Evolutionary conservation across 2,797 vertebrate genomes (phyloP), one percentile per base, ranked within the genome.

Genomic region (Crypturellus tataupa): DNA sequence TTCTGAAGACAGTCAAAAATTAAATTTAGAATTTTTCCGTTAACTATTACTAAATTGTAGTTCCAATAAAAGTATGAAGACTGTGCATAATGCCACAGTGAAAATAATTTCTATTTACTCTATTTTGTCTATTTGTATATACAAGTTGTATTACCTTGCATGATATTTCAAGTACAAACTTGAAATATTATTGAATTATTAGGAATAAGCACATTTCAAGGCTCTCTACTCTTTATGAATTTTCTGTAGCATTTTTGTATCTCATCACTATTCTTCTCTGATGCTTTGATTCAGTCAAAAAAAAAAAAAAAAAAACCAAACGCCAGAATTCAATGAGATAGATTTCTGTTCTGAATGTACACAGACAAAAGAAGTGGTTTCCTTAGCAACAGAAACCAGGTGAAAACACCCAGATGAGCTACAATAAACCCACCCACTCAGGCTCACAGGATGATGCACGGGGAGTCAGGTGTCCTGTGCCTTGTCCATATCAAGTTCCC

Each of bases 351-450:
- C 53, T 55, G n/a, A 90, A 60, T 40, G 8, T 79, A 85, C 73
- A 87, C n/a, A 78, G 46, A 40, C 15, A 85, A 58, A 88, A 78
- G 12, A 12, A 69, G 35, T 44, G 13, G 47, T 92, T 97, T 77
- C 82, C 88, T 62, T 94, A 78, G 67, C 33, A 84, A 92, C 59
- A 75, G 49, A 80, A 94, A 68, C 17, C 24, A 75, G 76, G 53
- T 68, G 64, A 60, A 94, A 90, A 58, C 29, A 76, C 51, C 97
- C 60, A 83, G 39, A 79, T 9, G 15, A 89, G 40, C 31, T 86
- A 67, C 1, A 1, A 21, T 80, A 78, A 77, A 90, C 19, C 56
- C 39, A 60, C 39, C 67, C 64, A 62, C 65, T 76, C 72, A 89
- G 62, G 47, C 80, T 78, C 67, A 82, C 21, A 53, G 70, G 55